Percentiles rank a stretch among this genome's conserved stretches.
These are phyloP conservation scores for Pogonomyrmex barbatus DNA, from an alignment of 1,140 invertebrate species.

Conservation along the genomic window DNA sequence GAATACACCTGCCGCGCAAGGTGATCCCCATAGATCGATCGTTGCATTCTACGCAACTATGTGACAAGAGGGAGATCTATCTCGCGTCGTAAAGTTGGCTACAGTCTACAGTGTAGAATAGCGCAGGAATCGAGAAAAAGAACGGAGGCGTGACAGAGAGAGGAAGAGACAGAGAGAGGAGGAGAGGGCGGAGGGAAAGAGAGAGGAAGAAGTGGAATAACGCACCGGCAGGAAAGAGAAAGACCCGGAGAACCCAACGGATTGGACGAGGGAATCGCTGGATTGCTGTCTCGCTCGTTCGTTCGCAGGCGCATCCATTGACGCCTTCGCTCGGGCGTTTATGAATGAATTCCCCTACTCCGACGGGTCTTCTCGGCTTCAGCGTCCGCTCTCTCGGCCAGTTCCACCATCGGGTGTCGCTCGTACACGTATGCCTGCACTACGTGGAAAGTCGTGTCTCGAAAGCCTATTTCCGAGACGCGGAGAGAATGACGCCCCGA, in stretches of 20 bases:
- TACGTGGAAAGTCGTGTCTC: not conserved
- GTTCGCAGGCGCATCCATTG: conserved; percentile 82
- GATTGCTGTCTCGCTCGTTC: conserved; percentile 76
- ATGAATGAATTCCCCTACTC: conserved; percentile 80
- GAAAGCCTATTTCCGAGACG: conserved; percentile 10
- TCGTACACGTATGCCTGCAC: not conserved
- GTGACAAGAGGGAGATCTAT: not conserved
- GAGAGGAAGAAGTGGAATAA: conserved; percentile 52
- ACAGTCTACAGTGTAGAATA: conserved; percentile 28
- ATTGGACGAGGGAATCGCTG: conserved; percentile 49
- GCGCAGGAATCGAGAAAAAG: conserved; percentile 1
- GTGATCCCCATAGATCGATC: not conserved
- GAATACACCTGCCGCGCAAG: conserved; percentile 24
- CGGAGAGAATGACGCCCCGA: not conserved
- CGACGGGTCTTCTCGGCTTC: conserved; percentile 17
- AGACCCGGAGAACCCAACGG: conserved; percentile 48
- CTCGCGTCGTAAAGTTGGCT: not conserved
- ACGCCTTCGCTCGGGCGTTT: conserved; percentile 80
- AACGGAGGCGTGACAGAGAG: not conserved
- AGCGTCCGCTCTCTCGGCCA: conserved; percentile 29
- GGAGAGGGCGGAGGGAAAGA: not conserved
- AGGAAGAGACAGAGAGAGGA: conserved; percentile 19
- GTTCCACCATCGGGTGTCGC: conserved; percentile 1
- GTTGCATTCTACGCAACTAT: conserved; percentile 8
- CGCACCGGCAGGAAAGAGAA: conserved; percentile 55